phyloP scores from a whole-genome alignment of 1,140 invertebrate genomes.

The Rhagoletis zephyria region DNA sequence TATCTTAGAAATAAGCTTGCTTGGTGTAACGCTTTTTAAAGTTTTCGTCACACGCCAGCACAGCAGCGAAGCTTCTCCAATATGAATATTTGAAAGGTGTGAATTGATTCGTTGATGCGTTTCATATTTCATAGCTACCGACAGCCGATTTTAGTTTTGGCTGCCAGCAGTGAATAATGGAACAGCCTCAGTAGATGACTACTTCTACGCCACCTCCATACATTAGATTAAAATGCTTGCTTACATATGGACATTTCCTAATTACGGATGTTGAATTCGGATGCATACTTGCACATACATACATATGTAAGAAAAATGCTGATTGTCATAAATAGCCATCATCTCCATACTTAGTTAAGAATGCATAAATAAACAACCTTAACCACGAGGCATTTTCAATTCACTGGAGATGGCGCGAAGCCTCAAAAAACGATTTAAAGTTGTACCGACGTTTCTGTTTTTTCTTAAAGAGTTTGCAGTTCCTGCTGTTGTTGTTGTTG shows the following conservation, averaged over 20 bases:
- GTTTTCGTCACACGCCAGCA: not conserved
- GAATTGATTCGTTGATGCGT: not conserved
- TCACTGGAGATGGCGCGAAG: too few relatives aligned
- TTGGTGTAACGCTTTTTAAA: constrained; percentile 29
- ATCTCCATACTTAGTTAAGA: too few relatives aligned
- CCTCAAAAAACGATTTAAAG: too few relatives aligned
- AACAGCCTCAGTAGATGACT: not conserved
- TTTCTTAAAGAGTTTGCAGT: too few relatives aligned
- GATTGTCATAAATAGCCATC: too few relatives aligned
- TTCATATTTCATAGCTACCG: not conserved
- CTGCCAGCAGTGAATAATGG: not conserved
- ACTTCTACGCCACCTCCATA: not conserved
- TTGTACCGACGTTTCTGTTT: too few relatives aligned
- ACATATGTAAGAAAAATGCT: not conserved
- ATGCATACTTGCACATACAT: not conserved
- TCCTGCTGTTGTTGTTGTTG: too few relatives aligned
- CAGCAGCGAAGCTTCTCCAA: constrained; percentile 24
- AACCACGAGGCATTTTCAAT: too few relatives aligned
- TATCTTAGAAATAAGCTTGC: not conserved
- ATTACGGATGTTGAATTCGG: too few relatives aligned
- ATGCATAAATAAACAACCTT: too few relatives aligned
- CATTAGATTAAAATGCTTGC: not conserved
- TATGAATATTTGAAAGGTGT: not conserved
- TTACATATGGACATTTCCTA: not conserved
- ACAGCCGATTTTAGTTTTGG: not conserved